Evolutionary conservation across 1,140 invertebrate species (phyloP), one percentile per base, ranked within the genome.

Genomic region (Brachionus koreanus): DNA sequence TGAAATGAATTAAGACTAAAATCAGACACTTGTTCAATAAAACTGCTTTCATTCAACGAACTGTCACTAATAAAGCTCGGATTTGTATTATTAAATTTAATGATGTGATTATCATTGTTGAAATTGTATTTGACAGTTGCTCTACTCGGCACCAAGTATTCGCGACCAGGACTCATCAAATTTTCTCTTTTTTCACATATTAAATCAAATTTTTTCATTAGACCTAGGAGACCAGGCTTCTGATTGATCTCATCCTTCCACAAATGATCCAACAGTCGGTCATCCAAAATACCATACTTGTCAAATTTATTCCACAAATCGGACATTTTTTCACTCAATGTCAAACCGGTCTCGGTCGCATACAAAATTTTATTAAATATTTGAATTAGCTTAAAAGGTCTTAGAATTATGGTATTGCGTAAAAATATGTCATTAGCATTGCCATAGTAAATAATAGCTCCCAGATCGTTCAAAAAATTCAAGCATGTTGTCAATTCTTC

Each of bases 381-480:
- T 84, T 86, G 85, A 85, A 86, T 87, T 61, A 29, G 84, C 35
- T 72, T 83, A 43, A 69, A 69, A 10, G 87, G 87, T 16, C 86
- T 85, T 9, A 87, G 82, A n/a, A 88, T 86, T 3, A 87, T 85
- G 0, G 85, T 86, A 83, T 87, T 87, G n/a, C 84, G 72, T 12
- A 88, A 82, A 13, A 86, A 81, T 12, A 84, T 85, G 81, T 87
- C 86, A 13, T 85, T 74, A 2, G 79, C 83, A 9, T 84, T 83
- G n/a, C 86, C 86, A 82, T 86, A 87, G 84, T 87, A 86, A 49
- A 88, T 84, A 5, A 88, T 83, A 5, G 85, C 82, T 6, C 87
- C 87, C 9, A 88, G 85, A 83, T 89, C 87, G 82, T 90, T 88
- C 82, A 88, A 88, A 82, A 89, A 89, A 72, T 88, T 85, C 10